Evolutionary conservation across 1,140 invertebrate species (phyloP).

Genomic region (Metaphire vulgaris): DNA sequence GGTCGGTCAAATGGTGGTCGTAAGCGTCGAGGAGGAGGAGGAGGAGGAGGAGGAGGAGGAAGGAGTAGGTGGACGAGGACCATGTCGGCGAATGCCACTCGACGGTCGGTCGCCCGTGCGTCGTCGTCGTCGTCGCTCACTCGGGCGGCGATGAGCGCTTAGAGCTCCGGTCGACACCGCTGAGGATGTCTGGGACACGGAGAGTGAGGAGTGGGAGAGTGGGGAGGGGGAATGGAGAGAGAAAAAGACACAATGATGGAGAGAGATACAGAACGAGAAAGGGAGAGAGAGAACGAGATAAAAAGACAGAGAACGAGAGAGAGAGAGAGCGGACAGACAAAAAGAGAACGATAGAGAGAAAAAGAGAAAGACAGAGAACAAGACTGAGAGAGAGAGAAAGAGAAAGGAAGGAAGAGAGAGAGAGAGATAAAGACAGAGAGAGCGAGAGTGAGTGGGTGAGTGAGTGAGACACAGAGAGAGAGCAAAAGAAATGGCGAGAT

Average conservation of each 20-base stretch:
- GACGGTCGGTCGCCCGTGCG: too few species aligned
- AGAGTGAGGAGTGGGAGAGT: too few species aligned
- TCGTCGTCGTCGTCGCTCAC: too few species aligned
- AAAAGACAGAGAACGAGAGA: not conserved
- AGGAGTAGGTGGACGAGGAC: too few species aligned
- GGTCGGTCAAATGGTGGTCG: too few species aligned
- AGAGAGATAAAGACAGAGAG: not conserved
- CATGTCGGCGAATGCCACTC: too few species aligned
- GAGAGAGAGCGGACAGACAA: not conserved
- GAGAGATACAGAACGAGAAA: not conserved
- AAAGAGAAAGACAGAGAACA: not conserved
- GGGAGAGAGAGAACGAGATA: not conserved
- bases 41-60: too few species aligned
- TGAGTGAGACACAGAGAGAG: not conserved
- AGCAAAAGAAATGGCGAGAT: not conserved
- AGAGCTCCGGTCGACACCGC: too few species aligned
- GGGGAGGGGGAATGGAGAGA: not conserved
- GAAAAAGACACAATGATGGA: not conserved
- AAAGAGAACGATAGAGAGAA: not conserved
- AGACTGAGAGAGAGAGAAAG: not conserved
- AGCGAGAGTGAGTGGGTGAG: not conserved
- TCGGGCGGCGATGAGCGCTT: too few species aligned
- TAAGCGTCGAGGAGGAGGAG: too few species aligned
- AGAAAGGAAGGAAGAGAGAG: not conserved
- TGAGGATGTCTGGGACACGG: too few species aligned